Evolutionary conservation across 2,888 invertebrate species (phyloP), one percentile per base, ranked within the genome.

Genomic region (Desoria tigrina): DNA sequence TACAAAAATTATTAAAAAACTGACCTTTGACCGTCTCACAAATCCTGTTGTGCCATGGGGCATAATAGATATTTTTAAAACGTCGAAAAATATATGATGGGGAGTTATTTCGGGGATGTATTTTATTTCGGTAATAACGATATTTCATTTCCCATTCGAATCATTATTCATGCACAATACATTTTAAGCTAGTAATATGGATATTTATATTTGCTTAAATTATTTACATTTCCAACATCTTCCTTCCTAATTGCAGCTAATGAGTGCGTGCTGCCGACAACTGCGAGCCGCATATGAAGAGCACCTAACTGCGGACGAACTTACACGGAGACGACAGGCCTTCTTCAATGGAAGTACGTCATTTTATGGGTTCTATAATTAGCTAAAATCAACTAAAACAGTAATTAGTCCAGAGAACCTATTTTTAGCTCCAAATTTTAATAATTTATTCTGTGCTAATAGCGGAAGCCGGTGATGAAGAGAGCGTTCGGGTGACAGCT

Each of bases 211-310:
- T n/a, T n/a, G n/a, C n/a, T n/a, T n/a, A n/a, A n/a, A n/a, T n/a
- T n/a, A n/a, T n/a, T n/a, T n/a, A n/a, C n/a, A 32, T 4, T 4
- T 49, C 16, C 18, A n/a, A 23, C 4, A 49, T 49, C 16, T 9
- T 26, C 11, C 9, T 58, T n/a, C 18, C 27, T 39, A 39, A 39
- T 57, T 57, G 14, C 18, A 18, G n/a, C 39, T 56, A 9, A 59
- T 73, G 59, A 71, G 69, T 59, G 73, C 73, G 14, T 73, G 73
- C 28, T 73, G 73, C 56, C 62, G 73, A 3, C 69, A 71, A 63
- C 50, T 73, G 27, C 60, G 65, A 58, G 62, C 65, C 56, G 73
- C 71, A 11, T 72, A 70, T 53, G 66, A 72, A 42, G 68, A 68
- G 50, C 69, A 72, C 51, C 32, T 73, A 61, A 65, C 69, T 56